These are phyloP conservation scores for Linnaemya tessellans DNA, from an alignment of 2,888 invertebrate species.

Conservation along the genomic window DNA sequence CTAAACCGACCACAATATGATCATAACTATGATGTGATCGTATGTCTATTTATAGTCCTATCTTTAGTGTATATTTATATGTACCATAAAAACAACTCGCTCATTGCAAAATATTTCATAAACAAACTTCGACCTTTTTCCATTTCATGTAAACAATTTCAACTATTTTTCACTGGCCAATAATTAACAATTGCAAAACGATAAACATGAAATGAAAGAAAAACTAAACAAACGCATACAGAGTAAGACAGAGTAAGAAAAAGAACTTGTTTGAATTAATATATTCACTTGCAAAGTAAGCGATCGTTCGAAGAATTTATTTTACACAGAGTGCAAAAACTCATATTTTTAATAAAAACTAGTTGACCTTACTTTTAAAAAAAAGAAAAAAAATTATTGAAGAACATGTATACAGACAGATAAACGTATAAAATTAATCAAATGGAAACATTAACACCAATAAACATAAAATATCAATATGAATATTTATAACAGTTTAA, in stretches of 20 bases:
- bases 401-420: background rate
- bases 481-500: conserved; percentile 13
- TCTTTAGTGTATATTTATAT: background rate
- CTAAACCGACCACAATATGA: background rate
- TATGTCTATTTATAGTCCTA: conserved; percentile 10
- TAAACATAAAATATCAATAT: conserved; percentile 29
- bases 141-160: conserved; percentile 25
- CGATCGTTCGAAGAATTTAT: conserved; percentile 42
- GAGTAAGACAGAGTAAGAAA: conserved; percentile 12
- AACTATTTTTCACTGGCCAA: conserved; percentile 35
- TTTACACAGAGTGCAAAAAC: background rate
- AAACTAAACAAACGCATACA: background rate
- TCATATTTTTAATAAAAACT: conserved; percentile 38
- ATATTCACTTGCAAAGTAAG: conserved; percentile 31
- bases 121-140: conserved; percentile 31
- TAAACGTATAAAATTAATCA: conserved; percentile 50
- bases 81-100: background rate
- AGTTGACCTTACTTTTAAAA: conserved; percentile 61
- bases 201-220: background rate
- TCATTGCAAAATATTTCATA: background rate
- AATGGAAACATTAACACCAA: conserved; percentile 60
- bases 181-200: conserved; percentile 38
- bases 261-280: conserved; percentile 27
- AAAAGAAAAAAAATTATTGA: conserved; percentile 8
- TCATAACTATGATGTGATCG: conserved; percentile 16